These are phyloP conservation scores for Myoxocephalus aenaeus DNA, from an alignment of 2,797 vertebrate species.

Conservation along the genomic window DNA sequence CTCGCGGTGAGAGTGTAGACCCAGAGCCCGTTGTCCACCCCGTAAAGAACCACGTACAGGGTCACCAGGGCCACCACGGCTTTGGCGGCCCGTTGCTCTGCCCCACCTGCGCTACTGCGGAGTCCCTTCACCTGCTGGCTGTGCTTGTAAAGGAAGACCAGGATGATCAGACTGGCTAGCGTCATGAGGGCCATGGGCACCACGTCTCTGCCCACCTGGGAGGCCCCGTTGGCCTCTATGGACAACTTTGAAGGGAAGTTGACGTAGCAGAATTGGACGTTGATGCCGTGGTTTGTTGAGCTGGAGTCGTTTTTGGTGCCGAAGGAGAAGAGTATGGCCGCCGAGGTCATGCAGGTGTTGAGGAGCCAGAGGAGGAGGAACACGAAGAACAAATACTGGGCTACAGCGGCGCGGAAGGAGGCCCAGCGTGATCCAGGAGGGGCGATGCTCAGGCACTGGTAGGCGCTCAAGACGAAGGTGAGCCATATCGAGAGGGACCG, in stretches of 20 bases:
- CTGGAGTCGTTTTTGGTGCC: conserved; percentile 59
- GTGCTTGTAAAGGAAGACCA: conserved; percentile 82
- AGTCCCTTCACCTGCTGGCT: conserved; percentile 74
- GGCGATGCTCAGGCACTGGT: conserved; percentile 81
- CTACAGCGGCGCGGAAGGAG: conserved; percentile 39
- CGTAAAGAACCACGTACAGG: conserved; percentile 81
- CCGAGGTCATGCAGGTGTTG: conserved; percentile 73
- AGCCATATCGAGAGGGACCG: conserved; percentile 85
- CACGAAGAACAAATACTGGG: conserved; percentile 64
- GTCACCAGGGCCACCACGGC: conserved; percentile 79
- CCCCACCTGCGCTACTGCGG: conserved; percentile 41
- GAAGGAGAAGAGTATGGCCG: conserved; percentile 69
- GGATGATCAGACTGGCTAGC: conserved; percentile 77
- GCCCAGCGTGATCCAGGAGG: conserved; percentile 80
- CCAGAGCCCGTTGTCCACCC: conserved; percentile 84
- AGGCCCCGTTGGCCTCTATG: conserved; percentile 72
- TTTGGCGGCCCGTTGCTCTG: conserved; percentile 79
- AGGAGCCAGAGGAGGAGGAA: conserved; percentile 81
- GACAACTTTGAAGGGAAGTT: conserved; percentile 75
- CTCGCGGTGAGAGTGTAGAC: conserved; percentile 82
- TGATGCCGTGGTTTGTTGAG: conserved; percentile 64
- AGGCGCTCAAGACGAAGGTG: conserved; percentile 82
- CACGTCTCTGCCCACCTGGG: conserved; percentile 79
- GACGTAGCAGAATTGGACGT: conserved; percentile 79
- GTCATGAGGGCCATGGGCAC: conserved; percentile 84